Evolutionary conservation across 1,140 invertebrate species (phyloP).

Genomic region (Sitobion miscanthi): DNA sequence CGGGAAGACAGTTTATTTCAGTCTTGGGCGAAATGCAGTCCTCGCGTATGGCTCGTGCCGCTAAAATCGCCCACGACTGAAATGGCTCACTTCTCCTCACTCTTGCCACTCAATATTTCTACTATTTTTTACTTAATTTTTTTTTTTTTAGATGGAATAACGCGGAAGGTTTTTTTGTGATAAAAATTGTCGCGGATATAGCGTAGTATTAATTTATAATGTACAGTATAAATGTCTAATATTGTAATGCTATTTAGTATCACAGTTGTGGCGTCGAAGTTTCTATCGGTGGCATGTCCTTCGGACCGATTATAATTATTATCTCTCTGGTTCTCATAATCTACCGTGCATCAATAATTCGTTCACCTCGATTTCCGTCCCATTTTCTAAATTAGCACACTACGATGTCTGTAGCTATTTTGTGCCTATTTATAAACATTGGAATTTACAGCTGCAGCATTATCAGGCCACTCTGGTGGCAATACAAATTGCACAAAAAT

Average conservation of each 20-base stretch:
- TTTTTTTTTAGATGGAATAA: neutral
- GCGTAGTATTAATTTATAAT: neutral
- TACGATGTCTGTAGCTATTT: neutral
- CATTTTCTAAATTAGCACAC: neutral
- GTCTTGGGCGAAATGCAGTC: no score
- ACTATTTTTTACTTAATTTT: neutral
- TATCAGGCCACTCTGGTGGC: no score
- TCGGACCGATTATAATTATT: neutral
- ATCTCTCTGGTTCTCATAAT: neutral
- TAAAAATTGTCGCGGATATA: neutral
- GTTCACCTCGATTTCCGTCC: neutral
- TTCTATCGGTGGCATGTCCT: neutral
- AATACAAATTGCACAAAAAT: no score
- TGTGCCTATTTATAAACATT: neutral
- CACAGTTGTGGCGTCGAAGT: neutral
- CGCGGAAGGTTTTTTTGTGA: neutral
- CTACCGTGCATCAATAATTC: neutral
- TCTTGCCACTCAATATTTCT: no score
- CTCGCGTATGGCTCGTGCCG: no score
- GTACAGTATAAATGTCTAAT: neutral
- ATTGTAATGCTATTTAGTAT: neutral
- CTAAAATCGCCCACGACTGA: no score
- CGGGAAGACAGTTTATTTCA: no score
- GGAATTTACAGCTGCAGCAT: no score
- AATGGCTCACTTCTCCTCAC: no score